Evolutionary conservation across 2,113 vertebrate genomes (phyloP).

Genomic region (Oryzias javanicus): DNA sequence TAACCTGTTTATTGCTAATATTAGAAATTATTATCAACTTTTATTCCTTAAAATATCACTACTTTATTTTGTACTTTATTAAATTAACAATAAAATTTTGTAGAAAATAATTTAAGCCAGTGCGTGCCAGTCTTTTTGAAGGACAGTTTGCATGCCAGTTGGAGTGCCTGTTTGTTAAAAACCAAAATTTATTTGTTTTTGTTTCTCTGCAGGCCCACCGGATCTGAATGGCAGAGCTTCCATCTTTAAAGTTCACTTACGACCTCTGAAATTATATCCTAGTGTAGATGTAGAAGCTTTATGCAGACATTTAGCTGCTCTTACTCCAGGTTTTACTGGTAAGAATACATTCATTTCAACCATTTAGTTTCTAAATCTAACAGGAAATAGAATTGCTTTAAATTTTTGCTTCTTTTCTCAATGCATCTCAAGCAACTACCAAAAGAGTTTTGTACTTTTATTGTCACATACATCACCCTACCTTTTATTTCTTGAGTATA

Average conservation of each 20-base stretch:
- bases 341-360: constrained; percentile 13
- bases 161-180: too few species aligned
- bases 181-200: not conserved
- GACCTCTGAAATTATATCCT: constrained; percentile 76
- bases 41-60: too few species aligned
- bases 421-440: not conserved
- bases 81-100: too few species aligned
- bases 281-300: constrained; percentile 63
- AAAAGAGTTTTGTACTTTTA: not conserved
- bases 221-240: constrained; percentile 82
- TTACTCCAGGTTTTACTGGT: constrained; percentile 83
- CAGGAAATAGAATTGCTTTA: not conserved
- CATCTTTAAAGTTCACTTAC: constrained; percentile 81
- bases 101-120: too few species aligned
- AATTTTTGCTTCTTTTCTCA: not conserved
- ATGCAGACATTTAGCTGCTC: constrained; percentile 71
- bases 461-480: not conserved
- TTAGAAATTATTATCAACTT: constrained; percentile 12
- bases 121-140: too few species aligned
- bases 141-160: too few species aligned
- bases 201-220: constrained; percentile 71
- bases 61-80: too few species aligned
- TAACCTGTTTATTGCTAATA: not conserved
- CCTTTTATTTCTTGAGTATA: not conserved
- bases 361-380: not conserved